A percentile compares a stretch with the other conserved stretches of the same genome.
These are phyloP conservation scores for Melanchra persicariae DNA, from an alignment of 2,888 invertebrate species.

Conservation along the genomic window DNA sequence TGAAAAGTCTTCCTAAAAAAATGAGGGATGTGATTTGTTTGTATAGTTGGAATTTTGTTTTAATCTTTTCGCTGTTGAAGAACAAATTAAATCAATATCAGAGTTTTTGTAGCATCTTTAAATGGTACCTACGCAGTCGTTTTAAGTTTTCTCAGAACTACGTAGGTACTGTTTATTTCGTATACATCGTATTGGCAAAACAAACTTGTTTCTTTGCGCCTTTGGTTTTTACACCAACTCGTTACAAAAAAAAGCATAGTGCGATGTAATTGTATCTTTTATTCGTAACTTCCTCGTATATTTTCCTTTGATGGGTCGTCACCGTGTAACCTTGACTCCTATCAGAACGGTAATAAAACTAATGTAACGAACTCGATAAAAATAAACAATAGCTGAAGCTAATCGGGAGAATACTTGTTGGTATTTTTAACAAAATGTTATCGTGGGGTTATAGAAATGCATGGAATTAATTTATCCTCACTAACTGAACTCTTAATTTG, in stretches of 20 bases:
- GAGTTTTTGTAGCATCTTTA: background rate
- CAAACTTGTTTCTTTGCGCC: constrained; percentile 2
- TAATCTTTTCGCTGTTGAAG: background rate
- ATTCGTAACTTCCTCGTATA: constrained; percentile 46
- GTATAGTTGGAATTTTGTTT: no score
- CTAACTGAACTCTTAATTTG: no score
- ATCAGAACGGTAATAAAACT: constrained; percentile 11
- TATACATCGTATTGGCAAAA: constrained; percentile 10
- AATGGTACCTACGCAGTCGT: background rate
- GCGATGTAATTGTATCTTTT: constrained; percentile 29
- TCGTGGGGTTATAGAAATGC: background rate
- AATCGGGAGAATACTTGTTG: constrained; percentile 8
- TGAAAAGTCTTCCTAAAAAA: background rate
- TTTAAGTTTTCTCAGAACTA: background rate
- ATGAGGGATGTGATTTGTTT: background rate
- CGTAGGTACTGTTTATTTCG: background rate
- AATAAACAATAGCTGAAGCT: constrained; percentile 19
- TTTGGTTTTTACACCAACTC: constrained; percentile 31
- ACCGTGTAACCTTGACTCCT: constrained; percentile 40
- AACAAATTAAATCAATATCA: background rate
- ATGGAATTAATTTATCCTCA: no score
- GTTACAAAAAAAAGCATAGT: constrained; percentile 33
- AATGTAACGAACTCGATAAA: constrained; percentile 9
- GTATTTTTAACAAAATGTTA: constrained; percentile 10
- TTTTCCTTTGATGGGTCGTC: constrained; percentile 17